These are phyloP conservation scores for Papilio demoleus DNA, from an alignment of 2,888 invertebrate genomes.

Conservation along the genomic window DNA sequence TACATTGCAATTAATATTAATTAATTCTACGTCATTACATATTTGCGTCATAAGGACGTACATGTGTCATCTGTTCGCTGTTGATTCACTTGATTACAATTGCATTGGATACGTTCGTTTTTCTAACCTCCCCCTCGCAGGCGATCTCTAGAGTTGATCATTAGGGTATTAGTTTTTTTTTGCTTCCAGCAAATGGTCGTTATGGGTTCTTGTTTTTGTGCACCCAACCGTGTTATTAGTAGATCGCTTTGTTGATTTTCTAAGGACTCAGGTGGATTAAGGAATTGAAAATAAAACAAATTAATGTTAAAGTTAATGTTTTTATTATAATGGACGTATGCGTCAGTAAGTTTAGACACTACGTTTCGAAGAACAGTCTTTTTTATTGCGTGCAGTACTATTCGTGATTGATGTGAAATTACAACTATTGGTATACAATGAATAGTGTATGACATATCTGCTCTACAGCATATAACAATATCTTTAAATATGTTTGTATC, in stretches of 20 bases:
- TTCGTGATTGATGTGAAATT: neutral
- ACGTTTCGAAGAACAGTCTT: neutral
- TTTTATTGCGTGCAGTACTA: neutral
- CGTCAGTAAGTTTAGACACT: neutral
- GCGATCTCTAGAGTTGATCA: constrained; percentile 50
- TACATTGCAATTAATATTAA: no score
- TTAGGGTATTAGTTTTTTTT: constrained; percentile 40
- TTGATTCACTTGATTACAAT: constrained; percentile 48
- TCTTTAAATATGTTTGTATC: no score
- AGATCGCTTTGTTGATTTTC: constrained; percentile 15
- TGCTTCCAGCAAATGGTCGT: constrained; percentile 33
- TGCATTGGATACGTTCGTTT: constrained; percentile 64
- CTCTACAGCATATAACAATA: no score
- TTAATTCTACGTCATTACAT: neutral
- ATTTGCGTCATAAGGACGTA: constrained; percentile 61
- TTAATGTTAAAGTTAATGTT: neutral
- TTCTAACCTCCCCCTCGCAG: constrained; percentile 64
- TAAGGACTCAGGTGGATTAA: neutral
- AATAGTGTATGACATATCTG: no score
- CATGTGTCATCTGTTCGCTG: constrained; percentile 49
- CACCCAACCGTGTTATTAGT: constrained; percentile 28
- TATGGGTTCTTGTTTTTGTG: constrained; percentile 42
- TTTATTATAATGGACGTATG: neutral
- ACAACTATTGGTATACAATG: no score
- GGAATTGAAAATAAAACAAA: neutral